A percentile compares a stretch with the other conserved stretches of the same genome.
These are phyloP conservation scores for Gari tellinella DNA, from an alignment of 2,888 invertebrate species.

Conservation along the genomic window DNA sequence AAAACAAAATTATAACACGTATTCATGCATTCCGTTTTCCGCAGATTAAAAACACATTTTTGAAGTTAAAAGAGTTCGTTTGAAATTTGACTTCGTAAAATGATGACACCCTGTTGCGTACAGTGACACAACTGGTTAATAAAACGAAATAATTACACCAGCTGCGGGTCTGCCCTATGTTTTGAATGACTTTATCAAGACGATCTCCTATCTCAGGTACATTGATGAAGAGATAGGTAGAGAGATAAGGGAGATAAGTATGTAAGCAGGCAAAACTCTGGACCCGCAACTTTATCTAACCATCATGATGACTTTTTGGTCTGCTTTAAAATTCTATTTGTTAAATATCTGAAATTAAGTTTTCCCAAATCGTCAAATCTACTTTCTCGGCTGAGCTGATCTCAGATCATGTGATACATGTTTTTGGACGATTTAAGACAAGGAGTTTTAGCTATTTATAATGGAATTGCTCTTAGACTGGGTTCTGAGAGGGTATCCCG, in stretches of 20 bases:
- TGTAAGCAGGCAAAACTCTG: slow-evolving; percentile 17
- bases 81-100: slow-evolving; percentile 53
- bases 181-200: slow-evolving; percentile 48
- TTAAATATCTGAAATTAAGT: no score
- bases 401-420: no score
- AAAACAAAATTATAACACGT: no score
- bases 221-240: slow-evolving; percentile 35
- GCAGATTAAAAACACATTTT: slow-evolving; percentile 28
- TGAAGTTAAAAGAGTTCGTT: slow-evolving; percentile 57
- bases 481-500: no score
- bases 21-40: no score
- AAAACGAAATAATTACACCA: slow-evolving; percentile 58
- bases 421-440: no score
- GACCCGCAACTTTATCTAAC: not conserved
- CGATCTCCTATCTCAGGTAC: slow-evolving; percentile 40
- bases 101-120: slow-evolving; percentile 49
- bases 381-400: no score
- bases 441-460: no score
- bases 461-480: no score
- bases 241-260: slow-evolving; percentile 40
- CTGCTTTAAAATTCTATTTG: no score
- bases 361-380: no score
- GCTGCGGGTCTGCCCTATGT: slow-evolving; percentile 35
- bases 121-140: slow-evolving; percentile 59
- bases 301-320: not conserved